phyloP scores from a whole-genome alignment of 2,113 vertebrate species.

The Syngnathus floridae region DNA sequence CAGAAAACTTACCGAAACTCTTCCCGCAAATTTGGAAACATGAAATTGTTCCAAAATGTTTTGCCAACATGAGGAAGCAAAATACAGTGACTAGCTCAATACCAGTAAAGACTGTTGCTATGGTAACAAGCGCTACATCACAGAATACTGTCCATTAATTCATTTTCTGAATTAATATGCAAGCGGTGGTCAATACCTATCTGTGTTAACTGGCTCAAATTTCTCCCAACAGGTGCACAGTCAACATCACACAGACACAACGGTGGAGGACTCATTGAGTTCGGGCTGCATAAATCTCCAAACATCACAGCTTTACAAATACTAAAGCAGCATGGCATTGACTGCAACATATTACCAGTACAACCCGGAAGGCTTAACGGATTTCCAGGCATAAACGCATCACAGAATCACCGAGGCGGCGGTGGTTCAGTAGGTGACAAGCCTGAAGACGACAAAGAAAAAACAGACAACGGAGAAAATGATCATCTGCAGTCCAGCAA shows the following conservation, averaged over 20 bases:
- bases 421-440: conserved; percentile 5
- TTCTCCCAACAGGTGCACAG: background rate
- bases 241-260: conserved; percentile 33
- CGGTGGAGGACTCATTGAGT: conserved; percentile 26
- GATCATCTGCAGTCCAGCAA: conserved; percentile 7
- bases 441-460: conserved; percentile 14
- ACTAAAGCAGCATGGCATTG: background rate
- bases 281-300: conserved; percentile 23
- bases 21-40: background rate
- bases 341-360: conserved; percentile 4
- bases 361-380: conserved; percentile 18
- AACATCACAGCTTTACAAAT: conserved; percentile 17
- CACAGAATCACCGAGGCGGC: background rate
- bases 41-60: background rate
- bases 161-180: background rate
- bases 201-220: background rate
- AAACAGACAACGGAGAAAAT: conserved; percentile 9
- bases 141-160: background rate
- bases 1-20: background rate
- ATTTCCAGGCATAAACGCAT: conserved; percentile 4
- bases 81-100: background rate
- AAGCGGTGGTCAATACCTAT: background rate
- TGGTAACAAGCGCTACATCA: background rate
- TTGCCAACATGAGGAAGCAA: background rate
- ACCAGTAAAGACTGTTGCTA: background rate